A percentile compares a stretch with the other conserved stretches of the same genome.
Conservation (phyloP, 2,113 vertebrate genomes). For the Pygathrix nemaeus region DNA sequence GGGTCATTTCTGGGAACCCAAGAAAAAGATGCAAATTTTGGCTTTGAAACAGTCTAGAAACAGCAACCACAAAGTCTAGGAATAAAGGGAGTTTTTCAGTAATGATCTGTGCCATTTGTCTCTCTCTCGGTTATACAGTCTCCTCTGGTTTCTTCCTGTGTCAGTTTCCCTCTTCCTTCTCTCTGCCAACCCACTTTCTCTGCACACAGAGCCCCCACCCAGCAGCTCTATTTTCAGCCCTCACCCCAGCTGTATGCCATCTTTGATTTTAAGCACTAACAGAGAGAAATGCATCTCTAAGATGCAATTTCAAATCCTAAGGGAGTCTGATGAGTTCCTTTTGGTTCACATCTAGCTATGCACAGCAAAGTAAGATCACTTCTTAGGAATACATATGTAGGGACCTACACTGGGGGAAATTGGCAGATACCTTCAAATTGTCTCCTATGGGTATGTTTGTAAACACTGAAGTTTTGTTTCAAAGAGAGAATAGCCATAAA, state of each 20-base stretch:
- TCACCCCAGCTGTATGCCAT: neutral
- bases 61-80: neutral
- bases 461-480: neutral
- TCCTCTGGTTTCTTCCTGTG: neutral
- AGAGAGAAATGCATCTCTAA: neutral
- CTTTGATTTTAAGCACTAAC: neutral
- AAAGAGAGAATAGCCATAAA: slow-evolving; percentile 28
- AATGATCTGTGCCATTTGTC: neutral
- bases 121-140: neutral
- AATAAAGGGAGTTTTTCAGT: neutral
- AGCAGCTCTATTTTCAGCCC: neutral
- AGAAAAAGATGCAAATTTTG: neutral
- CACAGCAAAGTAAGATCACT: neutral
- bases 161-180: neutral
- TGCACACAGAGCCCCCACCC: neutral
- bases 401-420: neutral
- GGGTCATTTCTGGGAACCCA: neutral
- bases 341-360: neutral
- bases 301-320: neutral
- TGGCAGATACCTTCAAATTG: neutral
- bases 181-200: neutral
- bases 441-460: neutral
- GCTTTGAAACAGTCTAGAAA: neutral
- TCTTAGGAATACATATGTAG: neutral
- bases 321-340: neutral